Conservation (phyloP, 2,888 invertebrate species). For the Ectemnius lituratus region DNA sequence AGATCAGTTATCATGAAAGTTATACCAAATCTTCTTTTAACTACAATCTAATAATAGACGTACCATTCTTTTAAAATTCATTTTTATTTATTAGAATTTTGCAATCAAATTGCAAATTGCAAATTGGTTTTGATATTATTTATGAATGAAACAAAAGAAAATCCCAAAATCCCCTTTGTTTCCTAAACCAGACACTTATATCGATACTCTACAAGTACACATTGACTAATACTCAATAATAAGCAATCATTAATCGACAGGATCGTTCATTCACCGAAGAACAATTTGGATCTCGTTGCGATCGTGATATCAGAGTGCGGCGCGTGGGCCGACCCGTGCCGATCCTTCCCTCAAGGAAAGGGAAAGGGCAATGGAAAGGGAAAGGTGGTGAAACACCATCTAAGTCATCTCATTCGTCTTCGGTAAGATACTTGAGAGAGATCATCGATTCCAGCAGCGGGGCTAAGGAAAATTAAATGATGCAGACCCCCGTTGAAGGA, state of each 20-base stretch:
- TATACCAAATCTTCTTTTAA: no score
- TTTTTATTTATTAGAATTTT: no score
- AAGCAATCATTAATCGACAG: conserved; percentile 54
- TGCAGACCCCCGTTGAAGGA: conserved; percentile 75
- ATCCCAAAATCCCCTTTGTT: no score
- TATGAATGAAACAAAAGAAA: no score
- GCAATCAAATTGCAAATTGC: no score
- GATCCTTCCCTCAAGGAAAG: conserved; percentile 34
- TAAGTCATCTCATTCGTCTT: conserved; percentile 76
- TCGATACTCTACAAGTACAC: no score
- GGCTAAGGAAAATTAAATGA: conserved; percentile 78
- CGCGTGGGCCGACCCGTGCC: conserved; percentile 1
- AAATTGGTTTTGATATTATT: no score
- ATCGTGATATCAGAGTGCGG: no score
- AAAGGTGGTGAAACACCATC: conserved; percentile 72
- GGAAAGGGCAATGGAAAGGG: conserved; percentile 10
- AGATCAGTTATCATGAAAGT: no score
- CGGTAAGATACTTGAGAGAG: conserved; percentile 73
- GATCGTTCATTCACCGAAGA: conserved; percentile 72
- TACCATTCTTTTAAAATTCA: no score
- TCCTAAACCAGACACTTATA: no score
- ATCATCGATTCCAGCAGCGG: conserved; percentile 75
- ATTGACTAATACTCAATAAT: neutral
- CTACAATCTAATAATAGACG: no score
- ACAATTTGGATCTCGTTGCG: conserved; percentile 71